Evolutionary conservation across 2,113 vertebrate species (phyloP).

Genomic region (Pangasianodon gigas): DNA sequence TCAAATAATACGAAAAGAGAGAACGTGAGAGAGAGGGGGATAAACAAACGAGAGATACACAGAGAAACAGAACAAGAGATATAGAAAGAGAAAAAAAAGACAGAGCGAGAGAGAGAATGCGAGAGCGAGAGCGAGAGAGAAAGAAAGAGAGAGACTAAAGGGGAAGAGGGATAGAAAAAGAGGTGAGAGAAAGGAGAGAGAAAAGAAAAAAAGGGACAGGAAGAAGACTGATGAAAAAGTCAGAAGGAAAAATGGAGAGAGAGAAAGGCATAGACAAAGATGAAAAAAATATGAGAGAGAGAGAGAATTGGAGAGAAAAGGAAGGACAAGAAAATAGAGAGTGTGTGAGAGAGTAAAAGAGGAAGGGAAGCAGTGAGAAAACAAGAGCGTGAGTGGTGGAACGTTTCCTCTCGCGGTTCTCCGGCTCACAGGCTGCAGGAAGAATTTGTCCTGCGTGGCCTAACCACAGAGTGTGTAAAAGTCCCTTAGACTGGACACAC

Average conservation of each 20-base stretch:
- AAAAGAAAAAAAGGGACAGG: background rate
- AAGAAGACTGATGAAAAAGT: background rate
- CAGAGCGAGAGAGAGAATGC: background rate
- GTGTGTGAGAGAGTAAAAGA: background rate
- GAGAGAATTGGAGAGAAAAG: background rate
- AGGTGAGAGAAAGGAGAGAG: background rate
- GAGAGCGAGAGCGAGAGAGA: background rate
- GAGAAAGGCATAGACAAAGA: background rate
- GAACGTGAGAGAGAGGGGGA: too few species aligned
- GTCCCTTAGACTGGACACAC: slow-evolving; percentile 31
- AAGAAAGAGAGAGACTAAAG: background rate
- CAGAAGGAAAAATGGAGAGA: background rate
- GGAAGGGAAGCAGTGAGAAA: background rate
- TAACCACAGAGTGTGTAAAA: slow-evolving; percentile 48
- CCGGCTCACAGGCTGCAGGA: slow-evolving; percentile 41
- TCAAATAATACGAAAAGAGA: too few species aligned
- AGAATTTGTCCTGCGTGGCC: slow-evolving; percentile 51
- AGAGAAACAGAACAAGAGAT: too few species aligned
- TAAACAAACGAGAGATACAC: too few species aligned
- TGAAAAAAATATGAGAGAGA: background rate
- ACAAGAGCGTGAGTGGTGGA: background rate
- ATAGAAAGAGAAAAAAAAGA: too few species aligned
- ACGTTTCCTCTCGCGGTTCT: slow-evolving; percentile 50
- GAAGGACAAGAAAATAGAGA: background rate
- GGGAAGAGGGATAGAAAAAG: background rate